Evolutionary conservation across 2,888 invertebrate species (phyloP).

Genomic region (Timandra comae): DNA sequence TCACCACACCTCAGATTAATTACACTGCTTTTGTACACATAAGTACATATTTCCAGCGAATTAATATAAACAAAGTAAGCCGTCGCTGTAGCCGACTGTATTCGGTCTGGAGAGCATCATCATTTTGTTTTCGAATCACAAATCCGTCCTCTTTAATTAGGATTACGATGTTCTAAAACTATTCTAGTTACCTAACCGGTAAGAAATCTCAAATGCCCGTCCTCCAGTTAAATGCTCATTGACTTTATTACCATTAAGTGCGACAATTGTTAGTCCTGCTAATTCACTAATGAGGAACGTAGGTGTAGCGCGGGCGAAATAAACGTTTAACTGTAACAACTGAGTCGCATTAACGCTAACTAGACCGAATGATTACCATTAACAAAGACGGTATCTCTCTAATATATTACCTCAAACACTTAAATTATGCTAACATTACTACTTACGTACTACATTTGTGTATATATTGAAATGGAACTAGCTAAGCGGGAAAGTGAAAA

Average conservation of each 20-base stretch:
- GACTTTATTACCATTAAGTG: constrained; percentile 63
- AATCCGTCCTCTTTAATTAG: not conserved
- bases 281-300: constrained; percentile 74
- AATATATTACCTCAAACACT: no score
- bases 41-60: no score
- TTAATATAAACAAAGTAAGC: no score
- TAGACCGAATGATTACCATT: constrained; percentile 40
- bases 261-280: constrained; percentile 67
- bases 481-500: constrained; percentile 70
- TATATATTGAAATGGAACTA: constrained; percentile 35
- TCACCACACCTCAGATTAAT: constrained; percentile 1
- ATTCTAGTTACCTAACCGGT: constrained; percentile 1
- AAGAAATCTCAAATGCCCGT: constrained; percentile 26
- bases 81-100: no score
- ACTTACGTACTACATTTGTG: no score
- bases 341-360: constrained; percentile 51
- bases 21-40: not conserved
- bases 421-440: no score
- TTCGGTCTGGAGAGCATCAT: no score
- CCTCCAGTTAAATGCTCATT: constrained; percentile 42
- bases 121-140: no score
- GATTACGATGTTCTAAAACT: not conserved
- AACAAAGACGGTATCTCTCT: not conserved
- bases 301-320: constrained; percentile 74
- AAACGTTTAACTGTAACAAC: constrained; percentile 58